These are phyloP conservation scores for Scaptomyza flava DNA, from an alignment of 2,888 invertebrate species.

Conservation along the genomic window DNA sequence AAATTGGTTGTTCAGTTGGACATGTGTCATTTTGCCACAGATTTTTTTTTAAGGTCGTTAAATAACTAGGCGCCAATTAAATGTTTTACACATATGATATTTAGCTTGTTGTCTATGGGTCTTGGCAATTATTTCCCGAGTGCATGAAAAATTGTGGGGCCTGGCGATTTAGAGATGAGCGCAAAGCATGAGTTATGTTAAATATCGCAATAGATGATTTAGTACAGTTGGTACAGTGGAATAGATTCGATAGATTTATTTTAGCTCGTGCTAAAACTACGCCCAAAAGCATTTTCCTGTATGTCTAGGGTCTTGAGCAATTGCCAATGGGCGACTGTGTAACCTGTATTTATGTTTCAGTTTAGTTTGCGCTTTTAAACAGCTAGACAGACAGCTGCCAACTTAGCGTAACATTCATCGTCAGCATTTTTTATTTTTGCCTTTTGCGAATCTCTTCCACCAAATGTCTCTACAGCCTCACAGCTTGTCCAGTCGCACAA, in stretches of 20 bases:
- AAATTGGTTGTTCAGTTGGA: conserved; percentile 18
- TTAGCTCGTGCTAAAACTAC: conserved; percentile 19
- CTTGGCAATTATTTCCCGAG: conserved; percentile 44
- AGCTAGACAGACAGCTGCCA: conserved; percentile 71
- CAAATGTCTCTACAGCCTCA: conserved; percentile 21
- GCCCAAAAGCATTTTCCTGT: conserved; percentile 11
- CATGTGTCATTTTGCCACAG: conserved; percentile 57
- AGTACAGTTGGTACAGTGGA: background rate
- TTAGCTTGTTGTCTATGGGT: conserved; percentile 25
- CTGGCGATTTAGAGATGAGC: conserved; percentile 26
- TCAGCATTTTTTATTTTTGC: conserved; percentile 35
- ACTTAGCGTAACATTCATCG: conserved; percentile 54
- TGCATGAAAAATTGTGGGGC: conserved; percentile 56
- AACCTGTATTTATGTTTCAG: conserved; percentile 38
- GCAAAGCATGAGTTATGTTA: conserved; percentile 7
- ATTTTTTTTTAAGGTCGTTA: conserved; percentile 69
- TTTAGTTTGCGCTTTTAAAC: conserved; percentile 37
- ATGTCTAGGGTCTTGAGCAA: conserved; percentile 43
- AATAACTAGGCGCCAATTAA: conserved; percentile 69
- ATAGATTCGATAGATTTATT: conserved; percentile 1
- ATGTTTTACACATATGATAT: conserved; percentile 51
- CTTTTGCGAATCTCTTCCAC: conserved; percentile 21
- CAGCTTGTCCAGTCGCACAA: conserved; percentile 31
- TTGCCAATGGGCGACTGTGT: conserved; percentile 47
- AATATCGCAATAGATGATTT: background rate